A percentile compares a stretch with the other conserved stretches of the same genome.
Conservation (phyloP, 37 sponge, comb jelly and placozoan species). For the Eunapius fragilis region DNA sequence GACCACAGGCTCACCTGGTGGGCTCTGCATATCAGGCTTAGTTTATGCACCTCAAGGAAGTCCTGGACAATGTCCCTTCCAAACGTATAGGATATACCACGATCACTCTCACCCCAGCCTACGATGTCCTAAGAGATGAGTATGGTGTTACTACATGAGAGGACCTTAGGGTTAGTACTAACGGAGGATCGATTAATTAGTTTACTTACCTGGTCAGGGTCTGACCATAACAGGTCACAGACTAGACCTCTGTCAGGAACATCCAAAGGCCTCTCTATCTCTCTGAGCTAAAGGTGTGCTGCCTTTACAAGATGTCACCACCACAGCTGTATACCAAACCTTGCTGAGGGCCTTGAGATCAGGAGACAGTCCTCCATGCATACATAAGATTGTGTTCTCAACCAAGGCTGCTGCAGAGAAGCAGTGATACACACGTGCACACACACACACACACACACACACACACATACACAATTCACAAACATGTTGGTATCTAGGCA, state of each 20-base stretch:
- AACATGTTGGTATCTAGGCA: not conserved
- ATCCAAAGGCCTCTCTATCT: conserved; percentile 86
- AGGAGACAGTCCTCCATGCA: conserved; percentile 96
- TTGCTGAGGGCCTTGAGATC: conserved; percentile 74
- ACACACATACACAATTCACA: not conserved
- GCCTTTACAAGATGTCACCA: not conserved
- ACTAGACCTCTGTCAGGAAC: conserved; percentile 83
- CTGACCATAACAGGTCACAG: conserved; percentile 94
- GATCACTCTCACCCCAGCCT: conserved; percentile 97
- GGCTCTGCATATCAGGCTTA: conserved; percentile 88
- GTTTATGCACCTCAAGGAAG: conserved; percentile 61
- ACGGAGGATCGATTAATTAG: no score
- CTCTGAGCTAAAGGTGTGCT: conserved; percentile 30
- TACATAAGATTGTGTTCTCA: conserved; percentile 84
- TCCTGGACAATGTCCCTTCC: conserved; percentile 86
- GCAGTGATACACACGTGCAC: not conserved
- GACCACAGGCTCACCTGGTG: conserved; percentile 76
- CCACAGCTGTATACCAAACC: conserved; percentile 15
- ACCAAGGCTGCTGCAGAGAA: conserved; percentile 80
- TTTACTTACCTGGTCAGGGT: conserved; percentile 84
- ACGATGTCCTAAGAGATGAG: conserved; percentile 68
- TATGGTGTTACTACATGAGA: not conserved
- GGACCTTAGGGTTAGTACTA: no score
- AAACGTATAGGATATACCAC: conserved; percentile 94
- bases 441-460: not conserved